Base-by-base conservation (phyloP, 2,113 vertebrate species). In the Agapornis roseicollis region DNA sequence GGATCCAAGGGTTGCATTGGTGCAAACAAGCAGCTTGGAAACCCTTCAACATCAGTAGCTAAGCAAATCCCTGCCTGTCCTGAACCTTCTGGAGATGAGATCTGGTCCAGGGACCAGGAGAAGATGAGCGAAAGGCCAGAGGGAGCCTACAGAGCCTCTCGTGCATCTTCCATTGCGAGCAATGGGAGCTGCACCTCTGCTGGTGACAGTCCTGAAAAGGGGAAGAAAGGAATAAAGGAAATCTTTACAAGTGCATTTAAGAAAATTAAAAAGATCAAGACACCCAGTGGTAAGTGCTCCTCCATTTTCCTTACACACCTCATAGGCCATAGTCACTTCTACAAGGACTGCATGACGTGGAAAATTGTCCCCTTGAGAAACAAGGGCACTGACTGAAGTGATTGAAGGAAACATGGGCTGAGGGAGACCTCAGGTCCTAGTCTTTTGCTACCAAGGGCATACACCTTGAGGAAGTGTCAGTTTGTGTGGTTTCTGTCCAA, bases 261-360 rank as follows among this genome's bases (percentile, higher is more conserved):
- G 82, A 90, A 84, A 28, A 91, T 91, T 23, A 95, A 93, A 78
- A 95, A 97, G 47, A 33, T 19, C 73, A 95, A 95, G 28, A 73
- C 93, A 27, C 86, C 80, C 77, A 96, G 90, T 83, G 93, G 97
- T 97, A 96, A 94, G 95, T 91, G 42, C 37, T 84, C 17, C 17
- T 66, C 29, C 41, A 19, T 69, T 44, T 35, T 84, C 24, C 41
- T 73, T 80, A 33, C 13, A 39, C 10, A 31, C 35, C 39, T 77
- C 25, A 14, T 33, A 33, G 27, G 63, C 61, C 42, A 7, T 7
- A 44, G 41, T n/a, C 78, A 61, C 22, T 18, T 66, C 42, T 39
- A 27, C 77, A 81, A 47, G 18, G 19, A 13, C 20, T 86, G 20
- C 15, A 4, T 0, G 1, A 71, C 28, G 19, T 8, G 5, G 25